Percentiles rank a stretch among this genome's conserved stretches.
Conservation (phyloP, 2,888 invertebrate species). For the Amiota communis region DNA sequence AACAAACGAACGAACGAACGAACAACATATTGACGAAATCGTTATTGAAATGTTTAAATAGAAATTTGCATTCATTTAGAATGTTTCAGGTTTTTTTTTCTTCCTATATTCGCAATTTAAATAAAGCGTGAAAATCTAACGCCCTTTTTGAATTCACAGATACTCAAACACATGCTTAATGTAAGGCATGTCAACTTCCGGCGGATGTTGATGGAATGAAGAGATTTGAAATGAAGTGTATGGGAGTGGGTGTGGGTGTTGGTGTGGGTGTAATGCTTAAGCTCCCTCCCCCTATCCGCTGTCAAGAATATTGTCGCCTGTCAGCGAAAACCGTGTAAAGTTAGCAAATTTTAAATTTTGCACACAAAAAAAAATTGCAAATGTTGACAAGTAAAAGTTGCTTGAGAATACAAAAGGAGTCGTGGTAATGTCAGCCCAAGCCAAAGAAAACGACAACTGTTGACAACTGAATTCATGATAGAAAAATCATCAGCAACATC, state of each 20-base stretch:
- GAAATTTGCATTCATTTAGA: slow-evolving; percentile 65
- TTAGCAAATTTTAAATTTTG: slow-evolving; percentile 53
- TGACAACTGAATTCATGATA: slow-evolving; percentile 39
- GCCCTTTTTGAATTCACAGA: background rate
- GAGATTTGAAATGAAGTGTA: slow-evolving; percentile 1
- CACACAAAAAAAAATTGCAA: slow-evolving; percentile 47
- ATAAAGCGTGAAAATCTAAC: slow-evolving; percentile 27
- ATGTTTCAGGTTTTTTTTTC: slow-evolving; percentile 16
- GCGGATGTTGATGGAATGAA: slow-evolving; percentile 44
- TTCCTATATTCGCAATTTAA: background rate
- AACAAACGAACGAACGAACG: slow-evolving; percentile 50
- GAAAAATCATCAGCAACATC: slow-evolving; percentile 53
- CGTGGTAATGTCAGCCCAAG: slow-evolving; percentile 40
- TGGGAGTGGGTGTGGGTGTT: background rate
- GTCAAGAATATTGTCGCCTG: too few relatives aligned
- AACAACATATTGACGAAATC: slow-evolving; percentile 63
- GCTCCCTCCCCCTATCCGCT: too few relatives aligned
- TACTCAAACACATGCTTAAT: background rate
- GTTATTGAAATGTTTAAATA: slow-evolving; percentile 62
- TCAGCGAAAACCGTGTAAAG: slow-evolving; percentile 9
- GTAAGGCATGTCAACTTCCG: slow-evolving; percentile 40
- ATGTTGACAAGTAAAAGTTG: slow-evolving; percentile 45
- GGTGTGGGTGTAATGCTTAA: slow-evolving; percentile 47
- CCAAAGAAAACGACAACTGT: slow-evolving; percentile 43
- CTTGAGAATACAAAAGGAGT: slow-evolving; percentile 20